These are phyloP conservation scores for Mormyrus hasselquistii DNA, from an alignment of 2,797 vertebrate species.

Conservation along the genomic window DNA sequence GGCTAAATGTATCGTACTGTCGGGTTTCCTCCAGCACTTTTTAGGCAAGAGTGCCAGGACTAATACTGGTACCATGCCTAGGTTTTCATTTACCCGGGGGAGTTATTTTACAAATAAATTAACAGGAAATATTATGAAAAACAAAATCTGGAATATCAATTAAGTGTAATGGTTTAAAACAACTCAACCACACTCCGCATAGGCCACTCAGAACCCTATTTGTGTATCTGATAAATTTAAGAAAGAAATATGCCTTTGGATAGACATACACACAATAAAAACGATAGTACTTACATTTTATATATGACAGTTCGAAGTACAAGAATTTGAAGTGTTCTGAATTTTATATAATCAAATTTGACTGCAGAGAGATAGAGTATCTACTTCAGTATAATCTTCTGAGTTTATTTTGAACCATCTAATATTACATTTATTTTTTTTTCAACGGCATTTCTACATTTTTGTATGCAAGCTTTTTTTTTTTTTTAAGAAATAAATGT, in stretches of 20 bases:
- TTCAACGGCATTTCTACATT: neutral
- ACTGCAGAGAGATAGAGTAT: neutral
- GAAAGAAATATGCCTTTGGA: neutral
- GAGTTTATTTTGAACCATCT: neutral
- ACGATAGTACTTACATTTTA: neutral
- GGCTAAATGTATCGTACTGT: neutral
- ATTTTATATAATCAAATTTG: neutral
- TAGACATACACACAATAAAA: neutral
- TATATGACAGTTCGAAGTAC: neutral
- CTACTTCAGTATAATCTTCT: neutral
- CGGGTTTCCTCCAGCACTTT: neutral
- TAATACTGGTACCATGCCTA: neutral
- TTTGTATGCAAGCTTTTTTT: neutral
- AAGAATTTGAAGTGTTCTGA: neutral
- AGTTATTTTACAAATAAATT: neutral
- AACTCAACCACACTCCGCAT: neutral
- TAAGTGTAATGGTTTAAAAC: neutral
- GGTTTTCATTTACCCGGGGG: neutral
- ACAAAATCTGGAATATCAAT: neutral
- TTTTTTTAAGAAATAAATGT: neutral
- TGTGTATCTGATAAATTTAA: neutral
- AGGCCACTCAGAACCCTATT: neutral
- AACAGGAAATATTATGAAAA: neutral
- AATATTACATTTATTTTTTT: neutral
- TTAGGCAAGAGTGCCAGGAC: neutral